These are phyloP conservation scores for Onthophagus taurus DNA, from an alignment of 1,140 invertebrate genomes.

Conservation along the genomic window DNA sequence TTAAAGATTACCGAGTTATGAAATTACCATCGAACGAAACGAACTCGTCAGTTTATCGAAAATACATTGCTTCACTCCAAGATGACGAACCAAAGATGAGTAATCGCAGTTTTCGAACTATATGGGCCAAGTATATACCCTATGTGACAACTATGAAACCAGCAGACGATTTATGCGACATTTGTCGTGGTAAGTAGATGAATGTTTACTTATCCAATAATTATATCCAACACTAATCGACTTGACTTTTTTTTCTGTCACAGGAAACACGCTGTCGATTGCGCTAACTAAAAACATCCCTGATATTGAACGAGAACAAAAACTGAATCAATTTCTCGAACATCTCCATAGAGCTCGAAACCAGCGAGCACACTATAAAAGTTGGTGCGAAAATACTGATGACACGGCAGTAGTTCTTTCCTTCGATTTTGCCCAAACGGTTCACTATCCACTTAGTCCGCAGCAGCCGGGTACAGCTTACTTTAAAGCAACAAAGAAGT, in stretches of 20 bases:
- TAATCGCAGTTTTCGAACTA: background rate
- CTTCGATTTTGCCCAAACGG: background rate
- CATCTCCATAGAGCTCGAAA: background rate
- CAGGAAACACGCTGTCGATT: background rate
- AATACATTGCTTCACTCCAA: background rate
- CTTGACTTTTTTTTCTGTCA: background rate
- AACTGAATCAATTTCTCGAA: background rate
- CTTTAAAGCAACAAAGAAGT: no score
- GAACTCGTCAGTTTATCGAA: background rate
- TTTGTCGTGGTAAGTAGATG: background rate
- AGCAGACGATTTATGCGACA: background rate
- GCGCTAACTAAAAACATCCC: background rate
- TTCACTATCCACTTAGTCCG: background rate
- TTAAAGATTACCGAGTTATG: no score
- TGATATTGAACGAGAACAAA: background rate
- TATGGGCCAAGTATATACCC: background rate
- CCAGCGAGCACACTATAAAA: background rate
- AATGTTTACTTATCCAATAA: background rate
- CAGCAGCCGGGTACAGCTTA: background rate
- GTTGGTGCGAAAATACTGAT: background rate
- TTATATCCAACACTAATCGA: background rate
- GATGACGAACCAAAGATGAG: background rate
- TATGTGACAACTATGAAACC: constrained; percentile 1
- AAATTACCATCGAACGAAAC: background rate
- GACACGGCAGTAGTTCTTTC: background rate